These are phyloP conservation scores for Etheostoma perlongum DNA, from an alignment of 2,797 vertebrate genomes.

Conservation along the genomic window DNA sequence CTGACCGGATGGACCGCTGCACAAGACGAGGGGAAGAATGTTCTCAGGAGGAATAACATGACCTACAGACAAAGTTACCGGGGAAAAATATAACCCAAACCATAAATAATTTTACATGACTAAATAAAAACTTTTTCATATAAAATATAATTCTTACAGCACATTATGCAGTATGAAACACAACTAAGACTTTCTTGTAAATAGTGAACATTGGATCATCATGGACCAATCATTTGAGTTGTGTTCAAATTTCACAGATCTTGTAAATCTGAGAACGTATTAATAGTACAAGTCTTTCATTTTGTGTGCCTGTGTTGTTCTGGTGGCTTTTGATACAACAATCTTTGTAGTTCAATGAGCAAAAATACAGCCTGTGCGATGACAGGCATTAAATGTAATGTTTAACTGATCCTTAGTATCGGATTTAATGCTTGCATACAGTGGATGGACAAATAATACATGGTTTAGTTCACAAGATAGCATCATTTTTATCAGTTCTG, in stretches of 20 bases:
- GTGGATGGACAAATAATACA: neutral
- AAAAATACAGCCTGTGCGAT: neutral
- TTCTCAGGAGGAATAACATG: slow-evolving; percentile 96
- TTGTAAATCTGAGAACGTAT: neutral
- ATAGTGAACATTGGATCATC: neutral
- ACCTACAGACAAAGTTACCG: slow-evolving; percentile 77
- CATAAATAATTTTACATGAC: neutral
- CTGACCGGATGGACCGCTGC: slow-evolving; percentile 92
- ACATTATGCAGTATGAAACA: neutral
- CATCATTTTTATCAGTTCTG: neutral
- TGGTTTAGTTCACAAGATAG: neutral
- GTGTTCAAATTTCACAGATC: slow-evolving; percentile 1
- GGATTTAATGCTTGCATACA: neutral
- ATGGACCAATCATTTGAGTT: neutral
- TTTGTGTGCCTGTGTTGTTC: neutral
- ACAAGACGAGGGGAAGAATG: slow-evolving; percentile 93
- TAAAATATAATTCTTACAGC: neutral
- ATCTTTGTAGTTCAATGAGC: neutral
- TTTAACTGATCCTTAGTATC: neutral
- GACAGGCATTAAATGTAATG: neutral
- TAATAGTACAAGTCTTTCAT: neutral
- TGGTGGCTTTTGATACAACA: neutral
- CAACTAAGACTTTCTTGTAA: neutral
- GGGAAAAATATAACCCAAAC: slow-evolving; percentile 3
- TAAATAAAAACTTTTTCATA: neutral